Percentiles rank a stretch among this genome's conserved stretches.
phyloP scores from a whole-genome alignment of 2,113 vertebrate genomes.

The Empidonax traillii region DNA sequence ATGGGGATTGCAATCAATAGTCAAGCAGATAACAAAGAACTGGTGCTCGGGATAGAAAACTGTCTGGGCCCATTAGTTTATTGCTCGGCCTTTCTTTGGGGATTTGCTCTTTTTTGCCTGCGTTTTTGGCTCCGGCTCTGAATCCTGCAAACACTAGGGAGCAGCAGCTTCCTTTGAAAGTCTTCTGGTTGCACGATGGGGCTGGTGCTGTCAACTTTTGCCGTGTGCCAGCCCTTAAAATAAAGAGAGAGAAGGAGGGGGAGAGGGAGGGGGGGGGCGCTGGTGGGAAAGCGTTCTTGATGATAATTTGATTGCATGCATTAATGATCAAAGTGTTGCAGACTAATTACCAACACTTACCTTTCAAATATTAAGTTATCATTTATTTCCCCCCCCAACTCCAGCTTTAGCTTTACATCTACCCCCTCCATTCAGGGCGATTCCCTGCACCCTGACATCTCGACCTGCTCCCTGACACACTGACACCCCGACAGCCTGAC shows the following conservation, averaged over 20 bases:
- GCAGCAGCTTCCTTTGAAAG: constrained; percentile 73
- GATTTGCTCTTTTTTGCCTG: not conserved
- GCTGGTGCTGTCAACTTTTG: constrained; percentile 35
- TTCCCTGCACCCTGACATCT: not conserved
- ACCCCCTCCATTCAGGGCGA: not conserved
- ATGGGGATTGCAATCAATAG: constrained; percentile 67
- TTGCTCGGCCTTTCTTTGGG: constrained; percentile 34
- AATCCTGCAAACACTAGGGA: constrained; percentile 67
- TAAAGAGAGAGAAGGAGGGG: constrained; percentile 19
- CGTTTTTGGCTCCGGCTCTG: constrained; percentile 22
- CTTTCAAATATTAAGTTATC: constrained; percentile 75
- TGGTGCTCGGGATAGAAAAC: constrained; percentile 31
- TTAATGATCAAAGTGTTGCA: constrained; percentile 79
- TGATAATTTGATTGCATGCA: constrained; percentile 79
- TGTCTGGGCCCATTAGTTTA: constrained; percentile 60
- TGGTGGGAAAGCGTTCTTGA: constrained; percentile 69
- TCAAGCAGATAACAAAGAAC: constrained; percentile 64
- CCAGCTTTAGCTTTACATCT: not conserved
- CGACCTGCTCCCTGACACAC: not conserved
- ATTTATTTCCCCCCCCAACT: constrained; percentile 20
- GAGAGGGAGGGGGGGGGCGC: not conserved
- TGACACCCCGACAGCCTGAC: not conserved
- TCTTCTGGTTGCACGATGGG: not conserved
- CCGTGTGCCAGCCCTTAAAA: constrained; percentile 63
- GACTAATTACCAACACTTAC: constrained; percentile 77